Base-by-base conservation (phyloP, 2,888 invertebrate genomes). In the Oscheius sp. region DNA sequence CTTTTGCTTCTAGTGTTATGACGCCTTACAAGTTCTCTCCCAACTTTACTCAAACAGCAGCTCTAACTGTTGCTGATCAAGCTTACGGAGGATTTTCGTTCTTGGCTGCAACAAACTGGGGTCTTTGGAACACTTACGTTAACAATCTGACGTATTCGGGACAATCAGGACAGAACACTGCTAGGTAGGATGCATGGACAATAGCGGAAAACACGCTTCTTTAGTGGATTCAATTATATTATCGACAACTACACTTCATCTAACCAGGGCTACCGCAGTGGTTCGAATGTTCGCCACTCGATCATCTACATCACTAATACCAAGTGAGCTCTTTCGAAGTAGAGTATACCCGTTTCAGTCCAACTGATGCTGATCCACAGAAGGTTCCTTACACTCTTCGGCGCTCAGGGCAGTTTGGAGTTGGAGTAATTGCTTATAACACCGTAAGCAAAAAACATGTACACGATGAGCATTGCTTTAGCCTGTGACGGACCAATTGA, bases 271-370 rank as follows among this genome's bases (percentile, higher is more conserved):
- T 83, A 83, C 74, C 75, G 83, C 51, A 51, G 70, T 32, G 76
- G 65, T 29, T 9, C 73, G 3, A 13, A 9, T 2, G 80, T 82
- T 4, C 60, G 77, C 33, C 84, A 85, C 77, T 73, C 80, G n/a
- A 63, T 86, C 48, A 78, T 86, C 65, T 86, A 86, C 53, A 72
- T 86, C 11, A 84, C 86, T 0, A 70, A 78, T 53, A 77, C 81
- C 11, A 79, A 83, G 84, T 83, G 57, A 63, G 57, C 13, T 29
- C 2, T n/a, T 7, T 53, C 37, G 13, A 2, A 13, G 35, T 65
- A 53, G 32, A 21, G n/a, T 29, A 53, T 33, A 33, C 50, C 10
- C n/a, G 9, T 73, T 73, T 73, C 29, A 83, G 83, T 55, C 84
- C 84, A 48, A 83, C 84, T 37, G 82, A 81, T 68, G 77, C 68